Base-by-base conservation (phyloP, 2,113 vertebrate species). In the Anarrhichthys ocellatus region DNA sequence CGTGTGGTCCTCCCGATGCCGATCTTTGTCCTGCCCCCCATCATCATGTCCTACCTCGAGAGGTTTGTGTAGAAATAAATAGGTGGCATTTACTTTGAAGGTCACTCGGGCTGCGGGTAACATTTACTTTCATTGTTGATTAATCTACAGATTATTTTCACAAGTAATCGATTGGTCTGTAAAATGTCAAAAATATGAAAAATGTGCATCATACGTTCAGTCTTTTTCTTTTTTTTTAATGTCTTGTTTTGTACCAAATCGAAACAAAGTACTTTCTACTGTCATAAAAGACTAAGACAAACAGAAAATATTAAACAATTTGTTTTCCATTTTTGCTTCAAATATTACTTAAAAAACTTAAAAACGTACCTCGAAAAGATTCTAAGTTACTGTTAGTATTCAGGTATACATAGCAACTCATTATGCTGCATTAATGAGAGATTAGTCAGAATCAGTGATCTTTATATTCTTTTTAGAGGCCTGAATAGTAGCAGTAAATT, bases 21-120 rank as follows among this genome's bases (percentile, higher is more conserved):
- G 18, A 99, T 99, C 90, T 97, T 99, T 92, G 97, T 99, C 89
- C 96, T 99, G 82, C 98, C 98, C 86, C 97, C 98, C 17, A 95
- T 99, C 90, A 95, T 99, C 92, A 99, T 99, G 97, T 97, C 98
- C 90, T 94, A 98, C 94, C 94, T 99, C 79, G 98, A 99, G 94
- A 99, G 97, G 98, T 99, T 93, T 92, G 96, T 83, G 56, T 14
- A 56, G 8, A 69, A 20, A 42, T 14, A 32, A 11, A 17, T 36
- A 22, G 22, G 38, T 6, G 40, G 27, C 3, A 4, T 40, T 59
- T 14, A n/a, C 14, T 17, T 6, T 13, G 9, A 5, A 27, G 52
- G 46, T 36, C 29, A n/a, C 56, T 63, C 4, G 6, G 20, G 5
- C n/a, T 36, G 44, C 34, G 34, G 4, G 5, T 36, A 40, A 64